phyloP scores from a whole-genome alignment of 2,797 vertebrate species.

The Scyliorhinus canicula region DNA sequence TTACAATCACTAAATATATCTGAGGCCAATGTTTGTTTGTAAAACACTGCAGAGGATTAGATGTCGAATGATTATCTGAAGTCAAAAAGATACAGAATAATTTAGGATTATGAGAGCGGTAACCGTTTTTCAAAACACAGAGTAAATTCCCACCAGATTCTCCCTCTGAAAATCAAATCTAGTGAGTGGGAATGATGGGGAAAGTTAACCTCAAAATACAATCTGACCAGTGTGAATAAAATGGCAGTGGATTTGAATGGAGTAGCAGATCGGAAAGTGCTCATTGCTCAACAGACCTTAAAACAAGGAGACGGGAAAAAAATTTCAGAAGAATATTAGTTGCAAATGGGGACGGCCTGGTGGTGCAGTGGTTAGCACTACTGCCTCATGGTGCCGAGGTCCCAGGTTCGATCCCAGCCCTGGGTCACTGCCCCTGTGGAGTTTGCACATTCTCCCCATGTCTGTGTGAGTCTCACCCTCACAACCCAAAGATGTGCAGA shows the following conservation, averaged over 20 bases:
- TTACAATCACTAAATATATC: background rate
- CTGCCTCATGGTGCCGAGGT: too few relatives aligned
- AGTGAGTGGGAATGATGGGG: background rate
- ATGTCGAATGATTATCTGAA: background rate
- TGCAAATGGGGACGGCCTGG: too few relatives aligned
- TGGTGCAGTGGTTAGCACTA: too few relatives aligned
- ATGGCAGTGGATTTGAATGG: background rate
- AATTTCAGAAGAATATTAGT: background rate
- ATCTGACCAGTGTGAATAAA: background rate
- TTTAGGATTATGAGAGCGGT: background rate
- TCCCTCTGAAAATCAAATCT: background rate
- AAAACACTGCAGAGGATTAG: background rate
- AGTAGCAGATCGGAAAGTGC: background rate
- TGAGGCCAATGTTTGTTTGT: background rate
- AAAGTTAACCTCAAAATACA: too few relatives aligned
- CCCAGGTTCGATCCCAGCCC: too few relatives aligned
- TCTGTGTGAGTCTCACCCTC: too few relatives aligned
- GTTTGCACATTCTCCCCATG: too few relatives aligned
- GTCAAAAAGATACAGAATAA: background rate
- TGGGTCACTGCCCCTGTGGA: too few relatives aligned
- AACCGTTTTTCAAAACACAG: too few relatives aligned
- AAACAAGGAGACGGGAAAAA: background rate
- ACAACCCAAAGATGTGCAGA: too few relatives aligned
- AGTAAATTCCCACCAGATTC: background rate
- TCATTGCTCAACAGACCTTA: background rate